Base-by-base conservation (phyloP, 2,113 vertebrate genomes). In the human region DNA sequence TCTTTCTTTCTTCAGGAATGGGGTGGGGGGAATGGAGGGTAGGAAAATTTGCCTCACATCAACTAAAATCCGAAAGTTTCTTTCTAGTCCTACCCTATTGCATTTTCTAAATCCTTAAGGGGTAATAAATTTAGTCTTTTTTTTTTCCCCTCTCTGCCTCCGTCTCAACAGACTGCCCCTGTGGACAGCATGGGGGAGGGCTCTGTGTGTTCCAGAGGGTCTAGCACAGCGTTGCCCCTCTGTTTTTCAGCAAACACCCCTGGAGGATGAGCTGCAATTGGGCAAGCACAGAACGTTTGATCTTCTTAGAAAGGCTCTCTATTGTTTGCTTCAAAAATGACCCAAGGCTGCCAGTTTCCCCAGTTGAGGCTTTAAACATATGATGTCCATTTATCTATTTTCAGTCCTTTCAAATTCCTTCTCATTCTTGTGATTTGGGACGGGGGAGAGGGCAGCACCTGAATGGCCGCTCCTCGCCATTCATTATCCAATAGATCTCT, bases 321-420 rank as follows among this genome's bases (percentile, higher is more conserved):
- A 98, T 98, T 98, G 98, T 98, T 98, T 98, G 97, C 98, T 98
- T 98, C 97, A 98, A 97, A 98, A 98, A 97, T 98, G 94, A 93
- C 97, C 97, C 0, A 66, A 97, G 90, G 98, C 97, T 96, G 96
- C 95, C 97, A 97, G 97, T 96, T 97, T 93, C 96, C 97, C 97
- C 90, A 95, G 93, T 98, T 89, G 97, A 97, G 85, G 96, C 97
- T 98, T 98, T 97, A 98, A 96, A 97, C 97, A 93, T 64, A 90
- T n/a, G 84, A 96, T 97, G 82, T 96, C 94, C 98, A 98, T 98
- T 98, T 98, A 98, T 98, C 98, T 98, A 98, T 98, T 98, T 98
- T 98, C 94, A 96, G 93, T 95, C 95, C 94, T 98, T 98, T 98
- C 90, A 98, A 98, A 98, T 97, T 95, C 95, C 96, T 97, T 93